Evolutionary conservation across 2,888 invertebrate species (phyloP).

Genomic region (Agrochola circellaris): DNA sequence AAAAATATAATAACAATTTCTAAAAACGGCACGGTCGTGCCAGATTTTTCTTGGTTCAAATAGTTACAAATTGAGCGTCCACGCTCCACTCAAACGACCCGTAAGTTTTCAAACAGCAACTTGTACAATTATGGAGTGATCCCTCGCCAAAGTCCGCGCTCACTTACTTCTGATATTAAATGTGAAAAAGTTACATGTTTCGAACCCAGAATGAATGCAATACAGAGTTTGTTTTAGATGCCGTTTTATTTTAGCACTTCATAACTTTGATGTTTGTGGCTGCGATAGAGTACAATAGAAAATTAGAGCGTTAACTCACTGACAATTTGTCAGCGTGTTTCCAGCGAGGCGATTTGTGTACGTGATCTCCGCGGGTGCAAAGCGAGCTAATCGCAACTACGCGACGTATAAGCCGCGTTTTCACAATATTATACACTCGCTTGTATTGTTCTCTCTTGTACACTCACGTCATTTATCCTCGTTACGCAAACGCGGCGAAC

Average conservation of each 20-base stretch:
- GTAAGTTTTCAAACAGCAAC: constrained; percentile 43
- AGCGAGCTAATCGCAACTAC: too few relatives aligned
- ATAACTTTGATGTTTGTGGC: constrained; percentile 2
- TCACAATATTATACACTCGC: too few relatives aligned
- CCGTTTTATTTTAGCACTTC: constrained; percentile 10
- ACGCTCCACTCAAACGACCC: not conserved
- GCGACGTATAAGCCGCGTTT: too few relatives aligned
- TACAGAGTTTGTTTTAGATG: constrained; percentile 24
- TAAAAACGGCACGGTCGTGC: too few relatives aligned
- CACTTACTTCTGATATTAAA: constrained; percentile 57
- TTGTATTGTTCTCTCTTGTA: too few relatives aligned
- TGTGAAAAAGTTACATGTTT: constrained; percentile 52
- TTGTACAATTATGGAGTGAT: constrained; percentile 61
- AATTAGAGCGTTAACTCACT: too few relatives aligned
- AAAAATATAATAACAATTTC: too few relatives aligned
- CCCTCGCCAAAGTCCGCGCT: constrained; percentile 55
- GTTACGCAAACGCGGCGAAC: too few relatives aligned
- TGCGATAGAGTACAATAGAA: not conserved
- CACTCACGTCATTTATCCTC: too few relatives aligned
- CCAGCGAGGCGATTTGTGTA: too few relatives aligned
- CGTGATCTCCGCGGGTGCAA: too few relatives aligned
- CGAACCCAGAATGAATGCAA: constrained; percentile 36
- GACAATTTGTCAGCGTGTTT: too few relatives aligned
- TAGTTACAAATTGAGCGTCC: not conserved
- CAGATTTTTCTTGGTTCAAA: not conserved